Percentiles rank a stretch among this genome's conserved stretches.
These are phyloP conservation scores for Spodoptera picta DNA, from an alignment of 2,888 invertebrate species.

Conservation along the genomic window DNA sequence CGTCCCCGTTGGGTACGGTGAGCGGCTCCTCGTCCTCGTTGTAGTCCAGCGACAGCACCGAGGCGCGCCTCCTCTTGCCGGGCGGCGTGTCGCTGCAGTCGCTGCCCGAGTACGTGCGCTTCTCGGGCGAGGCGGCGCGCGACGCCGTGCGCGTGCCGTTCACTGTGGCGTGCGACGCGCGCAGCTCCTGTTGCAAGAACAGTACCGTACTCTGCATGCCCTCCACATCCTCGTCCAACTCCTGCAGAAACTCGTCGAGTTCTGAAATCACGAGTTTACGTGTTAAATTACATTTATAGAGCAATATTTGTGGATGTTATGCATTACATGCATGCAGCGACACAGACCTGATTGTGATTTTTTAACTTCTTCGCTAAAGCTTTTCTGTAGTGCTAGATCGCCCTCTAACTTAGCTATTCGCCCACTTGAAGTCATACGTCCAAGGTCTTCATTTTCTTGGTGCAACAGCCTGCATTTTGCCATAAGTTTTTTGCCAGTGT, in stretches of 20 bases:
- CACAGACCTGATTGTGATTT: conserved; percentile 96
- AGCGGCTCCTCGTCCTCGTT: conserved; percentile 93
- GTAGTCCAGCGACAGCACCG: conserved; percentile 92
- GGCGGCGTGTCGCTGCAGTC: conserved; percentile 82
- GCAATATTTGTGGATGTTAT: neutral
- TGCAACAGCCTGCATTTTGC: conserved; percentile 98
- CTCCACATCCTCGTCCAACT: conserved; percentile 98
- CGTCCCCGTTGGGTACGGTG: conserved; percentile 91
- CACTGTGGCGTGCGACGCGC: conserved; percentile 90
- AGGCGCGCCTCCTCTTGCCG: conserved; percentile 92
- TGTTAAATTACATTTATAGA: conserved; percentile 5
- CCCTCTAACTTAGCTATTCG: conserved; percentile 98
- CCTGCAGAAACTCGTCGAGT: conserved; percentile 97
- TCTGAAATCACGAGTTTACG: conserved; percentile 88
- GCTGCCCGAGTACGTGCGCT: conserved; percentile 81
- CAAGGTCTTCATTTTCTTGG: conserved; percentile 99
- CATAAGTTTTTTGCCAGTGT: conserved; percentile 99
- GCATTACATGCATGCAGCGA: neutral
- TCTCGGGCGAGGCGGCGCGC: conserved; percentile 68
- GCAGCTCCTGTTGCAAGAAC: conserved; percentile 97
- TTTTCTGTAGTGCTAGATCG: conserved; percentile 97
- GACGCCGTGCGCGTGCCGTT: conserved; percentile 76
- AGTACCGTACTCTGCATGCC: conserved; percentile 99
- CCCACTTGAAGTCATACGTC: conserved; percentile 98
- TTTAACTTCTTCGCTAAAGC: conserved; percentile 98